Base-by-base conservation (phyloP, 2,888 invertebrate species). In the Amblyjoppa proteus region DNA sequence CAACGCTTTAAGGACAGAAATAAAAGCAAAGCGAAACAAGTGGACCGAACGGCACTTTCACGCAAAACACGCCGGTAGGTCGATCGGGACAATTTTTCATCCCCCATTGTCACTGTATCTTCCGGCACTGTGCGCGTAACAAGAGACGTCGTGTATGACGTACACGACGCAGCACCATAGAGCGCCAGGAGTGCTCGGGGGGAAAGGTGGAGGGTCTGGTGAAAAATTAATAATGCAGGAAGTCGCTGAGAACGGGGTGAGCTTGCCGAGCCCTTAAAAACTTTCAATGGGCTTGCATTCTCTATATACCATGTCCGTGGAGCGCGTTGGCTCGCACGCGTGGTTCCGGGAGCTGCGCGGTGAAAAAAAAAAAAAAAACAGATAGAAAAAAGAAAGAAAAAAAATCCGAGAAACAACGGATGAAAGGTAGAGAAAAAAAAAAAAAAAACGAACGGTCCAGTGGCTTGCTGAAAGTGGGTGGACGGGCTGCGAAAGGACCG, bases 221-320 rank as follows among this genome's bases (percentile, higher is more conserved):
- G 20, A 38, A 78, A 77, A 83, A 83, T 83, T 83, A 78, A 78
- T 70, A 69, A 61, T 75, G 64, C 64, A 75, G 31, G 20, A 64
- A 75, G 61, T 79, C 64, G 49, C 51, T 61, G 64, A 64, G 71
- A 61, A 61, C 25, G 56, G 13, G 61, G 6, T 41, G 64, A 31
- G 61, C 61, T 71, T 45, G 25, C 20, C 49, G 51, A 45, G 49
- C 71, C 58, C 64, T 79, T 58, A 49, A 71, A 71, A 61, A 51
- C 34, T 79, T 64, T 61, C 45, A 79, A 71, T 64, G 31, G 68
- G 20, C 9, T 58, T 45, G 49, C 58, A 49, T 71, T 71, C 61
- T 75, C 61, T 64, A 34, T 64, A 34, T 45, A 31, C 61, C 28
- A 31, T 45, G n/a, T 61, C 75, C 49, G 31, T 9, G n/a, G 31